phyloP scores from a whole-genome alignment of 2,113 vertebrate species.

The Microtus richardsoni region DNA sequence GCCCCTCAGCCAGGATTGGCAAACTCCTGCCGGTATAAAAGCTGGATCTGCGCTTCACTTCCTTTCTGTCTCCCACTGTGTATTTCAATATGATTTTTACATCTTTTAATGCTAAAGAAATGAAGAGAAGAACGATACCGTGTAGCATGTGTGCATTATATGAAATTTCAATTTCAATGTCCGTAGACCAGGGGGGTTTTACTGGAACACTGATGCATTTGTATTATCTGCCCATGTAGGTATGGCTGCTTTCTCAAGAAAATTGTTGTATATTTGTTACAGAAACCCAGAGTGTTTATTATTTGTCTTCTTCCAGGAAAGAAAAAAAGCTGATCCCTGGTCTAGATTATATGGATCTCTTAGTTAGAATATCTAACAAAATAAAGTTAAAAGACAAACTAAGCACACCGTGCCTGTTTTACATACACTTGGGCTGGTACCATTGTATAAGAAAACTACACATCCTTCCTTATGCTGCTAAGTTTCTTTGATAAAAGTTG shows the following conservation, averaged over 20 bases:
- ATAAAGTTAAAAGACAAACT: background rate
- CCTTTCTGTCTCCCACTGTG: background rate
- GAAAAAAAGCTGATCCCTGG: background rate
- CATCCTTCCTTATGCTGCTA: background rate
- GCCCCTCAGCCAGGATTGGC: background rate
- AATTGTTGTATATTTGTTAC: background rate
- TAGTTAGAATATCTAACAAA: slow-evolving; percentile 1
- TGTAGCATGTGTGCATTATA: background rate
- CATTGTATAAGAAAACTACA: slow-evolving; percentile 28
- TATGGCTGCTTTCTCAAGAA: background rate
- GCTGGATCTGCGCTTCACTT: background rate
- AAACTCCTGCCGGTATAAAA: background rate
- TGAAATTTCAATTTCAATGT: slow-evolving; percentile 2
- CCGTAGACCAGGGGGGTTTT: background rate
- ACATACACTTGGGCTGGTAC: background rate
- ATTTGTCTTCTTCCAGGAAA: slow-evolving; percentile 1
- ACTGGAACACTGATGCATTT: background rate
- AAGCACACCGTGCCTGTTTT: slow-evolving; percentile 3
- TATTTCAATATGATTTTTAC: background rate
- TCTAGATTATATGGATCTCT: background rate
- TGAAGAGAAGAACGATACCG: background rate
- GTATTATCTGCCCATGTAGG: background rate
- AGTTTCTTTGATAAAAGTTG: background rate
- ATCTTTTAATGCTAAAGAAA: slow-evolving; percentile 16
- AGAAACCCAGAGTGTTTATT: slow-evolving; percentile 28